Conservation (phyloP, 2,797 vertebrate species). For the Notoglanidium macrostoma region DNA sequence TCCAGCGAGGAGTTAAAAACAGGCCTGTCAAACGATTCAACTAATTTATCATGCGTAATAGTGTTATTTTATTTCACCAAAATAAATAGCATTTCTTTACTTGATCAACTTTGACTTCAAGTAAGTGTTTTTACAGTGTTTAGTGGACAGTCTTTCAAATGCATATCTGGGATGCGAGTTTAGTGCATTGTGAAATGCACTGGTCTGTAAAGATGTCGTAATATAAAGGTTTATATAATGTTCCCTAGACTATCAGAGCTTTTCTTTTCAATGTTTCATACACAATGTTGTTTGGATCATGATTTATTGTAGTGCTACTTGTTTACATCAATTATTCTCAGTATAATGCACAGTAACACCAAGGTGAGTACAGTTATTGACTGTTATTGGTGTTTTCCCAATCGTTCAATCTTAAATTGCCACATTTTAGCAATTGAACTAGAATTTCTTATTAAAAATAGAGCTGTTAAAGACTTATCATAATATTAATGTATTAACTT, state of each 20-base stretch:
- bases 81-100: not conserved
- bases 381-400: not conserved
- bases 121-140: not conserved
- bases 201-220: not conserved
- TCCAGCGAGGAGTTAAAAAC: not conserved
- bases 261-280: not conserved
- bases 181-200: not conserved
- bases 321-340: not conserved
- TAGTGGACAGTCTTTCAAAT: not conserved
- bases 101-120: not conserved
- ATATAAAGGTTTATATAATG: not conserved
- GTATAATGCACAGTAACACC: not conserved
- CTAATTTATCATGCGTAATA: not conserved
- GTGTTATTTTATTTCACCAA: not conserved
- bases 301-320: not conserved
- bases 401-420: not conserved
- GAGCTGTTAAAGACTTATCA: not conserved
- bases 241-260: not conserved
- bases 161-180: not conserved
- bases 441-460: not conserved
- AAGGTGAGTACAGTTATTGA: not conserved
- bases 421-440: not conserved
- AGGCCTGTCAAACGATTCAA: not conserved
- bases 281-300: not conserved
- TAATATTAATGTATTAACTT: not conserved